Evolutionary conservation across 2,888 invertebrate genomes (phyloP).

Genomic region (Hoplodrina ambigua): DNA sequence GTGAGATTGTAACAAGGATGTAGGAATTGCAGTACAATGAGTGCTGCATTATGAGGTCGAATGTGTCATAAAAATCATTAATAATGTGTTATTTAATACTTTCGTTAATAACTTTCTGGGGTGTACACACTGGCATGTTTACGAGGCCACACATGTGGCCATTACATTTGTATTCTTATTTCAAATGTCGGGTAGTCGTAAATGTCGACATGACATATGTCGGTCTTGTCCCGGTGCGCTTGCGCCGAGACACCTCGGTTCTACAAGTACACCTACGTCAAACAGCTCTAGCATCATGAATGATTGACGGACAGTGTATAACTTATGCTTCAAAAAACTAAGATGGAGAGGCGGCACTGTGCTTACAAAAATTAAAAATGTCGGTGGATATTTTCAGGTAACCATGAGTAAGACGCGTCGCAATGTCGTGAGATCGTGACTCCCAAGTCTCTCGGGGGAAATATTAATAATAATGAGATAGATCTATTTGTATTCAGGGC

Average conservation of each 20-base stretch:
- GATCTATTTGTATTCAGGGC: background rate
- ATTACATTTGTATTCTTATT: slow-evolving; percentile 78
- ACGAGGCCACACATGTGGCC: slow-evolving; percentile 82
- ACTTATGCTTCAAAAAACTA: slow-evolving; percentile 23
- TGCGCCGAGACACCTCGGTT: slow-evolving; percentile 43
- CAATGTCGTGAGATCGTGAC: too few species aligned
- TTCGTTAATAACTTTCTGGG: slow-evolving; percentile 52
- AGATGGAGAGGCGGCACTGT: background rate
- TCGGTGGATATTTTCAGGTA: slow-evolving; percentile 10
- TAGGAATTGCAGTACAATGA: background rate
- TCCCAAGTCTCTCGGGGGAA: background rate
- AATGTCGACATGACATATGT: slow-evolving; percentile 82
- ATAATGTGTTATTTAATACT: slow-evolving; percentile 40
- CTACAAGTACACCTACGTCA: slow-evolving; percentile 43
- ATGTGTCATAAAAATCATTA: slow-evolving; percentile 10
- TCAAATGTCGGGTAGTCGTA: slow-evolving; percentile 80
- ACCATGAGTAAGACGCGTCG: background rate
- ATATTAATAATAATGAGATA: background rate
- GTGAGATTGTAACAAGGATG: background rate
- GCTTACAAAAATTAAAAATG: slow-evolving; percentile 8
- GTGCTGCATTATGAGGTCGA: background rate
- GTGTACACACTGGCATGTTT: slow-evolving; percentile 65
- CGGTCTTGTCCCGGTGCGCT: slow-evolving; percentile 42
- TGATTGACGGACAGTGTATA: slow-evolving; percentile 48
- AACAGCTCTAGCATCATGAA: slow-evolving; percentile 17